Base-by-base conservation (phyloP, 2,113 vertebrate species). In the Emydura subglobosa region DNA sequence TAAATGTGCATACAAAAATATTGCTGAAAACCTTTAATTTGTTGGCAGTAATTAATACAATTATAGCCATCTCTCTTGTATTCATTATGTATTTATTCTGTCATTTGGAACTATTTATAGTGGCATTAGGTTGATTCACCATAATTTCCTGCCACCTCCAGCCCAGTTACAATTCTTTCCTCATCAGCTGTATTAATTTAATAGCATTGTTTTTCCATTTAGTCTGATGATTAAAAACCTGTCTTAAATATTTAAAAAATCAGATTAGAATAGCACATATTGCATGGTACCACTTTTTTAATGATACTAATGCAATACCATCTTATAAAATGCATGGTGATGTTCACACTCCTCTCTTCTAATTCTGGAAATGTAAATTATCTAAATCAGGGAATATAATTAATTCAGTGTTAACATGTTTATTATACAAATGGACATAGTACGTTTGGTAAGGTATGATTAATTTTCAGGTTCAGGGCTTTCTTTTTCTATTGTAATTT, bases 71-170 rank as follows among this genome's bases (percentile, higher is more conserved):
- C 61, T 95, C 88, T 89, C 42, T 94, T 96, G 95, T 96, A 96
- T 92, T 97, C 91, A 91, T 96, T 95, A 95, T 87, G 87, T 76
- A 80, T 97, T 97, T 90, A 86, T 96, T 97, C 97, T 98, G 87
- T 94, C 97, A 98, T 94, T 98, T 97, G 68, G 89, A 89, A 92
- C 95, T 97, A 97, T 97, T 97, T 98, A 97, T 97, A 96, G 91
- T 76, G 31, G 92, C 88, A 94, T 51, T 94, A 91, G 50, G 44
- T 95, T 97, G 96, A 97, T 94, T 96, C 88, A 95, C 91, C 85
- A 65, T 96, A 90, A 98, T 97, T 98, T 98, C 93, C 89, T 97
- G 91, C 97, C 93, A 97, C 97, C 92, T 96, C 98, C 97, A 96
- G 93, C 61, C 78, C 93, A 94, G 95, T 94, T 92, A 91, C 81